Evolutionary conservation across 2,888 invertebrate genomes (phyloP).

Genomic region (Epistrophe eligans): DNA sequence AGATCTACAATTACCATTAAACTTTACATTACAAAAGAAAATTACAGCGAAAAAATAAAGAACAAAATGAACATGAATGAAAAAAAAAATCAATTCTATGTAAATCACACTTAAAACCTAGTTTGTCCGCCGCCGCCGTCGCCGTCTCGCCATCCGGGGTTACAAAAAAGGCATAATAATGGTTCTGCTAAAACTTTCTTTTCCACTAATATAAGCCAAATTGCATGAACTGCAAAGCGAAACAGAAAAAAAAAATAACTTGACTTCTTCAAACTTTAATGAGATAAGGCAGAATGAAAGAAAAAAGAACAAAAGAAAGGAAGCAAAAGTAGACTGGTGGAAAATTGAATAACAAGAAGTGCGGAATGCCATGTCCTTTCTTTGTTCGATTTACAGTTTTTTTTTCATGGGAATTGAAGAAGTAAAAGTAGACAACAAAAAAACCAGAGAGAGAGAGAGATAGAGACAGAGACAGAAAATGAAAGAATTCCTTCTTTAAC

Average conservation of each 20-base stretch:
- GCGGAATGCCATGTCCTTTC: conserved; percentile 59
- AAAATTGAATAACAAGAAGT: conserved; percentile 75
- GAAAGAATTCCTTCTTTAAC: conserved; percentile 21
- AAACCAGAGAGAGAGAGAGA: background rate
- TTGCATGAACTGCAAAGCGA: conserved; percentile 7
- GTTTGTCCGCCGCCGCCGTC: background rate
- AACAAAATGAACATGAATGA: background rate
- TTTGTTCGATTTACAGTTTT: conserved; percentile 53
- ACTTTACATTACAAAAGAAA: background rate
- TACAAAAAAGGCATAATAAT: background rate
- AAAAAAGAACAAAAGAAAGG: conserved; percentile 4
- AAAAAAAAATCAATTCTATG: conserved; percentile 17
- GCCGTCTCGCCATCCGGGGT: too few relatives aligned
- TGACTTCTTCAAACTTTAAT: conserved; percentile 67
- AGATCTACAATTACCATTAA: conserved; percentile 21
- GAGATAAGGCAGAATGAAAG: conserved; percentile 33
- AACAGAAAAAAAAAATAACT: conserved; percentile 9
- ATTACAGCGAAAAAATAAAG: background rate
- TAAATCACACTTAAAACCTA: conserved; percentile 28
- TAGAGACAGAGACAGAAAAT: background rate
- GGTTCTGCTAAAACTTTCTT: conserved; percentile 27
- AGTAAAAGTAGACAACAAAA: background rate
- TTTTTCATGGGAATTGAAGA: conserved; percentile 1
- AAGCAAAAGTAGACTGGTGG: conserved; percentile 52
- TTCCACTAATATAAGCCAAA: conserved; percentile 19